Evolutionary conservation across 2,888 invertebrate species (phyloP), one percentile per base, ranked within the genome.

Genomic region (Machimus rusticus): DNA sequence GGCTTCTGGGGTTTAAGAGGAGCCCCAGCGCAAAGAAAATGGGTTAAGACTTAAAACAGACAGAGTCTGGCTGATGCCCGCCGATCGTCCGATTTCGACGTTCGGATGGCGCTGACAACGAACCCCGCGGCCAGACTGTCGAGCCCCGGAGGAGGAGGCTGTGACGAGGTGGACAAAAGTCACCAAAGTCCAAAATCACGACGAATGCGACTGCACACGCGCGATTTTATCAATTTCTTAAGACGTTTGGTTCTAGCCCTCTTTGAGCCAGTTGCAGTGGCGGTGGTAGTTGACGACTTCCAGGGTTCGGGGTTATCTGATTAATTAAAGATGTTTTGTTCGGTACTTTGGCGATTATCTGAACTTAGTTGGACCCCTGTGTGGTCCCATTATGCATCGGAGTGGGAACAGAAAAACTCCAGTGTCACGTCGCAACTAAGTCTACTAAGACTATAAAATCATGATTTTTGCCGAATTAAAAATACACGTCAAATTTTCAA

Each of bases 111-210:
- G n/a, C 23, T 82, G 82, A 37, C 82, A 82, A 66, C 37, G n/a
- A n/a, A 57, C 57, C 28, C 1, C 34, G 43, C 39, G 51, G 16
- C 28, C 57, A 34, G 34, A 55, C 66, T 28, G 8, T 57, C 79
- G 79, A 79, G 28, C 79, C 37, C 9, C 31, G 23, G 8, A 37
- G 82, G 57, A 82, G 14, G 16, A 19, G 57, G 23, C 19, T 37
- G n/a, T 82, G 66, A 82, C 39, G 34, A 57, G 57, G 82, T 82
- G 82, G 66, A 82, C 82, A 82, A 85, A 85, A 85, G 74, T 85
- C 74, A 74, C 74, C 74, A 74, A 85, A 85, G 85, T 85, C 74
- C 85, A 74, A 84, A 85, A 85, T 85, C 85, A 85, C 85, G 85
- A 85, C 85, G 85, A 85, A 85, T 85, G 34, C 39, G 85, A 85